A percentile compares a stretch with the other conserved stretches of the same genome.
phyloP scores from a whole-genome alignment of 2,888 invertebrate genomes.

The Amorpha juglandis region DNA sequence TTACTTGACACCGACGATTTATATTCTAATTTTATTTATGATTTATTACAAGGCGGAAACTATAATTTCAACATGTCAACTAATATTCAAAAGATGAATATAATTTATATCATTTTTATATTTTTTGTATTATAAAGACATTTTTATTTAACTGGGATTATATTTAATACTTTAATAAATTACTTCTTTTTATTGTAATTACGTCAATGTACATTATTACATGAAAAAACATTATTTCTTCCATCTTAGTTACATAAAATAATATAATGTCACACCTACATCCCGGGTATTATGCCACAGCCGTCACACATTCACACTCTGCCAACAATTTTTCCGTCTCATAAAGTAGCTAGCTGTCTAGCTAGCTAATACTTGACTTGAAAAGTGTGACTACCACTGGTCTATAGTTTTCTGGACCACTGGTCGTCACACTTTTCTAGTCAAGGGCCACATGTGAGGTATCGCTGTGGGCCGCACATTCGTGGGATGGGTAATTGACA shows the following conservation, averaged over 20 bases:
- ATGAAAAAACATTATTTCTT: background rate
- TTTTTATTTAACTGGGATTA: background rate
- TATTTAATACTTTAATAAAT: background rate
- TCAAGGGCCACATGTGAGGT: no score
- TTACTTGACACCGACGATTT: constrained; percentile 4
- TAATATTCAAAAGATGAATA: background rate
- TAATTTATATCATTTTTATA: constrained; percentile 1
- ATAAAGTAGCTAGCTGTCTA: no score
- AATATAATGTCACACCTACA: background rate
- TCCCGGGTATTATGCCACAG: background rate
- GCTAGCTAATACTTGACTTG: no score
- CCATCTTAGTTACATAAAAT: background rate
- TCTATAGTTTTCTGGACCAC: no score
- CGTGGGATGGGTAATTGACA: no score
- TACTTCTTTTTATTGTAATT: constrained; percentile 14
- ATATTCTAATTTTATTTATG: background rate
- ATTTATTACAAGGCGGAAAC: constrained; percentile 8
- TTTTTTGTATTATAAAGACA: background rate
- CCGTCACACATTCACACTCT: no score
- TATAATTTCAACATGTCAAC: constrained; percentile 2
- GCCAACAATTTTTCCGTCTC: no score
- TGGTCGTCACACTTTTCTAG: no score
- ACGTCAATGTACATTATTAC: constrained; percentile 14
- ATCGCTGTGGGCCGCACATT: no score
- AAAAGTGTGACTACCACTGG: no score